A percentile compares a stretch with the other conserved stretches of the same genome.
Conservation (phyloP, 2,797 vertebrate species). For the Gobio occitaniae region DNA sequence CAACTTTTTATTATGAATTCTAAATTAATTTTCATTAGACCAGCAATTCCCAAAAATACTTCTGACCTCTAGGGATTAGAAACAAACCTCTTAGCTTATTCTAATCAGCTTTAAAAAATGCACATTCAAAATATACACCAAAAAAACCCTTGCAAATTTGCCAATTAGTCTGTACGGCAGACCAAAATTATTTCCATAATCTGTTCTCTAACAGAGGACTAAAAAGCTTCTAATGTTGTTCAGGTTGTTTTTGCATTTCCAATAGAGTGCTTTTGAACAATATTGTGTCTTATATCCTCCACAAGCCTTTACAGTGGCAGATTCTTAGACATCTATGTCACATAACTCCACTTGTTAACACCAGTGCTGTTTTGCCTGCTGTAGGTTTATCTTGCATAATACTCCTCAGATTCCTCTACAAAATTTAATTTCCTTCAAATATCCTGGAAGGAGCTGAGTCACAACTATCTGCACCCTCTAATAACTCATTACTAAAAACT, state of each 20-base stretch:
- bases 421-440: background rate
- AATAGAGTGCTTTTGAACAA: background rate
- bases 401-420: background rate
- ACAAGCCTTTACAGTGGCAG: background rate
- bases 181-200: constrained; percentile 42
- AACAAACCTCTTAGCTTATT: constrained; percentile 32
- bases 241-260: background rate
- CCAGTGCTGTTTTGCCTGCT: background rate
- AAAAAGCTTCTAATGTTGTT: background rate
- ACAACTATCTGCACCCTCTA: too few relatives aligned
- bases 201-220: background rate
- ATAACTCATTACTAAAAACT: background rate
- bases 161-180: constrained; percentile 26
- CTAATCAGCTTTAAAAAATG: constrained; percentile 11
- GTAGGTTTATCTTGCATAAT: background rate
- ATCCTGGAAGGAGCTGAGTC: background rate
- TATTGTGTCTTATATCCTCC: background rate
- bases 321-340: background rate
- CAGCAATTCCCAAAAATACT: constrained; percentile 6
- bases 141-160: constrained; percentile 13
- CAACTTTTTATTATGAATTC: background rate
- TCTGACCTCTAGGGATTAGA: constrained; percentile 5
- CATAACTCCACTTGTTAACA: background rate
- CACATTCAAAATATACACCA: background rate
- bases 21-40: background rate